A percentile compares a stretch with the other conserved stretches of the same genome.
Evolutionary conservation across 2,113 vertebrate species (phyloP).

Genomic region (Aphelocoma coerulescens): DNA sequence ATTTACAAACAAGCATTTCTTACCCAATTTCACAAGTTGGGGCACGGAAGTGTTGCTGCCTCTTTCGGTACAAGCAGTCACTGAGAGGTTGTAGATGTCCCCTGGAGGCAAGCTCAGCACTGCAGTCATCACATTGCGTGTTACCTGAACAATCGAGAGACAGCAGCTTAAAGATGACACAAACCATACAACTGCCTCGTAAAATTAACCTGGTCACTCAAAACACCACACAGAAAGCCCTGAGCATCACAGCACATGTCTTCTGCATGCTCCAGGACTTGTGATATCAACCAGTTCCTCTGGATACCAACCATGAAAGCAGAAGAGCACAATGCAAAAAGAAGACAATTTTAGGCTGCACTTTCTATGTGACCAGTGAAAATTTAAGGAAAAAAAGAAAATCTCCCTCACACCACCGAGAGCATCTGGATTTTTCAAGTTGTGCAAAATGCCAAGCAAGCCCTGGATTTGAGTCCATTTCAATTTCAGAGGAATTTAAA

Average conservation of each 20-base stretch:
- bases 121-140: conserved; percentile 86
- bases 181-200: neutral
- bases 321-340: neutral
- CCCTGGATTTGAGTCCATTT: neutral
- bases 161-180: neutral
- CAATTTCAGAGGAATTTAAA: neutral
- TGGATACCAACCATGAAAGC: neutral
- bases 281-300: neutral
- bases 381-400: neutral
- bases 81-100: conserved; percentile 95
- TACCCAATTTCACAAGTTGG: conserved; percentile 89
- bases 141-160: conserved; percentile 75
- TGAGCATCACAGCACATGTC: neutral
- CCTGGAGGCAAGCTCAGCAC: conserved; percentile 86
- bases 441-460: neutral
- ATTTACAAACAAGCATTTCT: neutral
- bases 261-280: neutral
- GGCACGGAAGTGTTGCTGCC: conserved; percentile 87
- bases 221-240: neutral
- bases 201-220: neutral
- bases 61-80: conserved; percentile 91
- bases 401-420: neutral
- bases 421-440: neutral
- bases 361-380: neutral
- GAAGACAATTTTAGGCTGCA: neutral